Evolutionary conservation across 2,797 vertebrate species (phyloP), one percentile per base, ranked within the genome.

Genomic region (Holocentrus rufus): DNA sequence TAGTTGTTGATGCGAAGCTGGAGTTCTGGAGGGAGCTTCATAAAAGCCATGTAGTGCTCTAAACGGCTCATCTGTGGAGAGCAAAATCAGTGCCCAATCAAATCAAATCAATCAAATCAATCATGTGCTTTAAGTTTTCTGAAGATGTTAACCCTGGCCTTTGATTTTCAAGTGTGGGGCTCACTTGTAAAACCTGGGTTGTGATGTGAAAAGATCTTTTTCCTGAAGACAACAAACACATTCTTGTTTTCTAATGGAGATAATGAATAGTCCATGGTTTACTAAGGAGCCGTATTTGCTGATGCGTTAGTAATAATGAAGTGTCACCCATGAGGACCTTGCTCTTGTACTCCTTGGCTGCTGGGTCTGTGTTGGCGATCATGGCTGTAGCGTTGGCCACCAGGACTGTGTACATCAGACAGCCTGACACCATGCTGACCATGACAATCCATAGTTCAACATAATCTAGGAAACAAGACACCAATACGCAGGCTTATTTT

Each of bases 371-470:
- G 79, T 92, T 93, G 42, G 92, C 90, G 30, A 95, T 93, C 88
- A 95, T 93, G 56, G 91, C 80, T 0, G 94, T 93, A 1, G 93
- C 88, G 72, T 95, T 95, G 50, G 93, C 94, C 39, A 95, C 94
- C 5, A 95, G 91, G 57, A 94, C 91, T 0, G 93, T 94, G 81
- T 94, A 94, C 93, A 95, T 94, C 65, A 95, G 55, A 36, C 93
- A 93, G 25, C 94, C 93, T 1, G 94, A 94, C 69, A 95, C 88
- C 92, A 95, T 94, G 88, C 94, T 95, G 64, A 93, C 92, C 91
- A 95, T 94, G 63, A 94, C 93, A 39, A 94, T 93, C 94, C 93
- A 95, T 87, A 95, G 80, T 70, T 95, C 94, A 4, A 93, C 90
- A 13, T 94, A 93, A 87, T 94, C 93, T 95, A 65, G 17, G 55